A percentile compares a stretch with the other conserved stretches of the same genome.
Conservation (phyloP, 2,113 vertebrate species). For the Kobus ellipsiprymnus region DNA sequence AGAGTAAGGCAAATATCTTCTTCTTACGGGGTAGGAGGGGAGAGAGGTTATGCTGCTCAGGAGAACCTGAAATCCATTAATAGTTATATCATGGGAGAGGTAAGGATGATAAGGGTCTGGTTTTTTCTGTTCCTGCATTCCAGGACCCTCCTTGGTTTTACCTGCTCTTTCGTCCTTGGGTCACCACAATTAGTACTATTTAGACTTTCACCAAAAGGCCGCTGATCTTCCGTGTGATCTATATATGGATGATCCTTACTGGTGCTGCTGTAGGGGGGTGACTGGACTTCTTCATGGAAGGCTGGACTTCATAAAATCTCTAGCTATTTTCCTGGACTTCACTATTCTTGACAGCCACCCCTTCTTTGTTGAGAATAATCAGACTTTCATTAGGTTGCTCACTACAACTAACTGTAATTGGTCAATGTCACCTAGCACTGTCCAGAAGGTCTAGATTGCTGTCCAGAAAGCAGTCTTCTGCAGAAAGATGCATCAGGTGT, state of each 20-base stretch:
- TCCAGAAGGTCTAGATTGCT: slow-evolving; percentile 81
- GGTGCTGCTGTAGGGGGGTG: slow-evolving; percentile 78
- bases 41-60: neutral
- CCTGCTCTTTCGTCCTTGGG: neutral
- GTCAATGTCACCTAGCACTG: slow-evolving; percentile 77
- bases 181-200: slow-evolving; percentile 73
- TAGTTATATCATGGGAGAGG: neutral
- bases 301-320: slow-evolving; percentile 79
- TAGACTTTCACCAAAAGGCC: slow-evolving; percentile 78
- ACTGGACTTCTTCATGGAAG: slow-evolving; percentile 75
- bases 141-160: neutral
- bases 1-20: neutral
- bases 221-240: slow-evolving; percentile 79
- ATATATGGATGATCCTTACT: slow-evolving; percentile 79
- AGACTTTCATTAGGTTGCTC: slow-evolving; percentile 78
- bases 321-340: slow-evolving; percentile 81
- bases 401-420: slow-evolving; percentile 82
- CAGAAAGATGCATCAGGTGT: slow-evolving; percentile 83
- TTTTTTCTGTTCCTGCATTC: neutral
- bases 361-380: slow-evolving; percentile 82
- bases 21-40: neutral
- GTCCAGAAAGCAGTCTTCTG: slow-evolving; percentile 69
- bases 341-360: slow-evolving; percentile 76
- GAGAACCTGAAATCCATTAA: neutral
- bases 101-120: neutral